Base-by-base conservation (phyloP, 1,140 invertebrate species). In the Brachionus angularis region DNA sequence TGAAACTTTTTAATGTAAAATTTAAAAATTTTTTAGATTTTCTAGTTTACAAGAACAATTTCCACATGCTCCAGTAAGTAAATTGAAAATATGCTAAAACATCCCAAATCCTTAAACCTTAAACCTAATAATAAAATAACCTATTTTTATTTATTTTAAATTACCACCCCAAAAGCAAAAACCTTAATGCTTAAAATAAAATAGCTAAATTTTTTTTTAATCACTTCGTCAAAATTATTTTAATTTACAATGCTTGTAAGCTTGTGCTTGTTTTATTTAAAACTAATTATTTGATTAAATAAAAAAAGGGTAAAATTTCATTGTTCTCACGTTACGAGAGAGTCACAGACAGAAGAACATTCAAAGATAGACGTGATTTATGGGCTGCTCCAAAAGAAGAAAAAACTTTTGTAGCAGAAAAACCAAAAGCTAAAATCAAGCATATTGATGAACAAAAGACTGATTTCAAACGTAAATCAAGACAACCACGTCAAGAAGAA, bases 301-400 rank as follows among this genome's bases (percentile, higher is more conserved):
- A 27, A 44, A 25, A 61, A 18, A 44, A 71, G 71, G 18, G 27
- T 49, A 72, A 72, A 72, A 50, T 72, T 34, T 72, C 71, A 18
- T 44, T 72, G 27, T 72, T 72, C 55, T 61, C 53, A n/a, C 53
- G 71, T 27, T 72, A 72, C 23, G 71, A 72, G 50, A 52, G 71
- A 61, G 71, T 72, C n/a, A 72, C 71, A 29, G 71, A 72, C 18
- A 23, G 71, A 33, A 39, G 71, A 52, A 72, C 39, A 21, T 72
- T 62, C 44, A 49, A 62, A n/a, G 71, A 72, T 25, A 52, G 71
- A 58, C 53, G 71, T 29, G 55, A 49, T 7, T 2, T 62, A 1
- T 72, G 39, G 39, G 44, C 31, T 27, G 18, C 4, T 10, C 33
- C 21, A 39, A 72, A 62, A 44, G 5, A 31, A 29, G 1, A 16